Percentiles rank a stretch among this genome's conserved stretches.
These are phyloP conservation scores for Sebastes itinus DNA, from an alignment of 2,797 vertebrate genomes.

Conservation along the genomic window DNA sequence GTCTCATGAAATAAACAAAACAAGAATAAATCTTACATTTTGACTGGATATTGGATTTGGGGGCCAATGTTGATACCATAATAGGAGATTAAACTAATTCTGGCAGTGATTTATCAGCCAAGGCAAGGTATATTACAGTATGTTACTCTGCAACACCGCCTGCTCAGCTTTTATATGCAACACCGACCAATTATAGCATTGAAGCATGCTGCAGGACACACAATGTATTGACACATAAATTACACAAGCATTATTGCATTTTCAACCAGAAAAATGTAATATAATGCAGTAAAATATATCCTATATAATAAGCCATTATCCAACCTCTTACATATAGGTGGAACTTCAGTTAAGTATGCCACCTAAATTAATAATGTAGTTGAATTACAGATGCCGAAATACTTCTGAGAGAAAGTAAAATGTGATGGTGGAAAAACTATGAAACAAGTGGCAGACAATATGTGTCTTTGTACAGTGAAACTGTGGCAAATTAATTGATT, in stretches of 20 bases:
- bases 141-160: neutral
- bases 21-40: neutral
- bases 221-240: neutral
- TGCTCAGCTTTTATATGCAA: neutral
- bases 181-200: neutral
- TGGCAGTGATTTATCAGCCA: neutral
- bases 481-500: neutral
- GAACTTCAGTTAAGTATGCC: neutral
- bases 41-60: neutral
- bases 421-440: neutral
- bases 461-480: neutral
- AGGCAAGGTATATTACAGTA: neutral
- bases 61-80: neutral
- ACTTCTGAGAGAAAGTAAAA: neutral
- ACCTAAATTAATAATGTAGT: neutral
- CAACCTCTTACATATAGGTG: neutral
- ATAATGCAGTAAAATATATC: neutral
- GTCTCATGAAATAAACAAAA: neutral
- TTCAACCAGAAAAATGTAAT: neutral
- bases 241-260: neutral
- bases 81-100: neutral
- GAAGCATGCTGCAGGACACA: neutral
- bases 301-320: neutral
- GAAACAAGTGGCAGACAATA: neutral
- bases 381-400: neutral